These are phyloP conservation scores for Scomber scombrus DNA, from an alignment of 2,113 vertebrate genomes.

Conservation along the genomic window DNA sequence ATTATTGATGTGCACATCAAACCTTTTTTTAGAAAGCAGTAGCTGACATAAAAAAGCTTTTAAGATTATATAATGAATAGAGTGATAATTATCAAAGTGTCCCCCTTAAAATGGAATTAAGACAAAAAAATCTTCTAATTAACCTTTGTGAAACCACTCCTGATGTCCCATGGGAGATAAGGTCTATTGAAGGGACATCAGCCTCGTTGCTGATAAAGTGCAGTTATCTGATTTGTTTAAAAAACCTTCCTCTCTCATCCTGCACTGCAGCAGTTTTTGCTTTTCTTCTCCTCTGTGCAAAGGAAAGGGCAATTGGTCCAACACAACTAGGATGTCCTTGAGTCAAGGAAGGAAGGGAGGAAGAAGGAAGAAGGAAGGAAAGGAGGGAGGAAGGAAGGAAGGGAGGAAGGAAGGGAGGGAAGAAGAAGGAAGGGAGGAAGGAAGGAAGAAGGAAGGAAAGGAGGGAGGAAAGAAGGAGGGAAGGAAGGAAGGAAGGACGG, in stretches of 20 bases:
- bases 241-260: conserved; percentile 5
- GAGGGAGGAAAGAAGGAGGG: no score
- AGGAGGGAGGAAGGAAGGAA: no score
- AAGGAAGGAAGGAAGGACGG: no score
- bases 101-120: conserved; percentile 28
- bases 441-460: no score
- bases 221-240: not conserved
- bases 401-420: no score
- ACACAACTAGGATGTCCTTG: conserved; percentile 26
- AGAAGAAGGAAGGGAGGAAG: no score
- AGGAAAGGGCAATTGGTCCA: conserved; percentile 35
- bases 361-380: no score
- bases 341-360: no score
- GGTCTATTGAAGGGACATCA: not conserved
- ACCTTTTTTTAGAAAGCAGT: not conserved
- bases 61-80: not conserved
- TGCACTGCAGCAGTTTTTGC: conserved; percentile 12
- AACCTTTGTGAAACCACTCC: conserved; percentile 35
- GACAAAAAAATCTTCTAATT: conserved; percentile 26
- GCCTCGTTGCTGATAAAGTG: not conserved
- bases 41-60: not conserved
- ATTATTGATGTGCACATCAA: no score
- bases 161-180: not conserved
- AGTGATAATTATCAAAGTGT: conserved; percentile 36
- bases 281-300: not conserved